These are phyloP conservation scores for Orchestia grillus DNA, from an alignment of 1,140 invertebrate species.

Conservation along the genomic window DNA sequence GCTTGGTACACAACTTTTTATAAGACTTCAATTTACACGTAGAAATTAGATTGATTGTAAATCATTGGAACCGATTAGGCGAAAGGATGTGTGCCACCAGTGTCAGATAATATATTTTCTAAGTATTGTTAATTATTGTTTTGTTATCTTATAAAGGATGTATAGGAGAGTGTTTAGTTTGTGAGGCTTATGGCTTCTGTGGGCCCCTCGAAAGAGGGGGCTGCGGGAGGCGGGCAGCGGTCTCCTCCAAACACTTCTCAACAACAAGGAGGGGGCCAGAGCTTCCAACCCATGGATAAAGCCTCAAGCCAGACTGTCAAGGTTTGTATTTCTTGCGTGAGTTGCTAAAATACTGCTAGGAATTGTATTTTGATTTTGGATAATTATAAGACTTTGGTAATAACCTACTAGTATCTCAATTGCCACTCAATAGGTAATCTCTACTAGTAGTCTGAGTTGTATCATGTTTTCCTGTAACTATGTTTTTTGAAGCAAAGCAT, in stretches of 20 bases:
- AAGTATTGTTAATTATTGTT: conserved; percentile 16
- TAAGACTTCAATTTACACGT: not conserved
- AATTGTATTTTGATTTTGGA: not conserved
- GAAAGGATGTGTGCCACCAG: conserved; percentile 46
- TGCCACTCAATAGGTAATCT: no score
- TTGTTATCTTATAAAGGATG: not conserved
- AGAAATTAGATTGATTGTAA: not conserved
- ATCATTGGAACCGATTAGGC: conserved; percentile 36
- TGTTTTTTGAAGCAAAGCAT: no score
- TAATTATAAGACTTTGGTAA: not conserved
- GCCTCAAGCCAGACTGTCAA: conserved; percentile 46
- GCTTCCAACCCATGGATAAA: conserved; percentile 51
- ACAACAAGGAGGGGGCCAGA: conserved; percentile 46
- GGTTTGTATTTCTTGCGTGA: not conserved
- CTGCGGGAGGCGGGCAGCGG: conserved; percentile 8
- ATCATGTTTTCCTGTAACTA: no score
- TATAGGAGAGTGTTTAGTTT: conserved; percentile 2
- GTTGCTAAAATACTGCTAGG: not conserved
- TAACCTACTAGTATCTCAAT: no score
- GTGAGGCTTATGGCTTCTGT: conserved; percentile 46
- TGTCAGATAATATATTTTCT: conserved; percentile 51
- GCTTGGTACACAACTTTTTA: not conserved
- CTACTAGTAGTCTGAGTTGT: no score
- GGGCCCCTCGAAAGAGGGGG: conserved; percentile 48
- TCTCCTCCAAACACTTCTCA: not conserved